Base-by-base conservation (phyloP, 2,113 vertebrate species). In the Ochotona curzoniae region DNA sequence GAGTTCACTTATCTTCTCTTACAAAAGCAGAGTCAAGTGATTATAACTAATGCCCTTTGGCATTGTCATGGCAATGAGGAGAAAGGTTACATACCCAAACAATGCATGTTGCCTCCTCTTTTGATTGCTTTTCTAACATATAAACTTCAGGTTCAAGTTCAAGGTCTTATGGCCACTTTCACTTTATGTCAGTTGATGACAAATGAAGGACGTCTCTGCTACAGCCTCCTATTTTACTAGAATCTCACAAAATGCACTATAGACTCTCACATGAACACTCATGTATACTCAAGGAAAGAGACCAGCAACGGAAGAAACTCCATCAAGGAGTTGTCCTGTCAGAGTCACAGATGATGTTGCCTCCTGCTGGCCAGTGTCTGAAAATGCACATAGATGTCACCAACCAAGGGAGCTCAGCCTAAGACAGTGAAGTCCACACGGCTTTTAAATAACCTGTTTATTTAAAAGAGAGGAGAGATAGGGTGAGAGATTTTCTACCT, bases 321-420 rank as follows among this genome's bases (percentile, higher is more conserved):
- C 11, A 1, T 76, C 8, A 4, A 83, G 12, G 25, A 14, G 47
- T 26, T 17, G 8, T 57, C 38, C 26, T 9, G 2, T 8, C 3
- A 3, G 20, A 70, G 25, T 84, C 26, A 9, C 5, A 6, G 47
- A 28, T 5, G 13, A 0, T 4, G 28, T 15, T 44, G 5, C 17
- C 9, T 44, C 26, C 13, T 75, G 20, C 2, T 38, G 13, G 2
- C 13, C 54, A 2, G 2, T 0, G 5, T 57, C 11, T 7, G 4
- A 26, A 18, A 11, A 35, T n/a, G 1, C 32, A 4, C 5, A 2
- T 0, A 21, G 1, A 12, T 5, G 18, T 5, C 32, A 3, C 8
- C 76, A 30, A 8, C 30, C 18, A 26, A 2, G 15, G 30, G 67
- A 14, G 2, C 35, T 60, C n/a, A 44, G 38, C 4, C 21, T 21